Conservation (phyloP, 2,888 invertebrate species). For the Diaphora mendica region DNA sequence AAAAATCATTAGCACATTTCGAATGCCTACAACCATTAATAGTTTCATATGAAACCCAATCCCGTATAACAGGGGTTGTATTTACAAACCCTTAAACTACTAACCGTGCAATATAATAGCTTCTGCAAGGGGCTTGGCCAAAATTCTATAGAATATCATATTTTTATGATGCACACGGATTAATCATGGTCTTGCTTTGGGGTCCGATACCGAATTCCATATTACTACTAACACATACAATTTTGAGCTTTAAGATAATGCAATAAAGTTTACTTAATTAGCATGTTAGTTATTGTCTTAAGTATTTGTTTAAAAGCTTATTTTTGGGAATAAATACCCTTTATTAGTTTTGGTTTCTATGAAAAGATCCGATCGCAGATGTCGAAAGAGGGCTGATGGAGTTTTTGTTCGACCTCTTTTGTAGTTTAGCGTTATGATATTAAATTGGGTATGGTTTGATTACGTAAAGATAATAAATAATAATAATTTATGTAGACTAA, state of each 20-base stretch:
- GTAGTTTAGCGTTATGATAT: slow-evolving; percentile 33
- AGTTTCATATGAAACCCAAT: slow-evolving; percentile 24
- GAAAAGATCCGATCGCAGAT: slow-evolving; percentile 47
- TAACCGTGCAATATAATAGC: slow-evolving; percentile 31
- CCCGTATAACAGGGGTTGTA: slow-evolving; percentile 26
- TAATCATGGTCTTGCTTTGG: slow-evolving; percentile 41
- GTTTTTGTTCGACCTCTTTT: slow-evolving; percentile 32
- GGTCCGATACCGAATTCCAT: slow-evolving; percentile 31
- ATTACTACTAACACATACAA: neutral
- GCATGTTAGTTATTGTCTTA: slow-evolving; percentile 17
- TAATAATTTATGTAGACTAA: neutral
- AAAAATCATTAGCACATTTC: neutral
- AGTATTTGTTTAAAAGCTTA: slow-evolving; percentile 49
- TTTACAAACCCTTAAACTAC: slow-evolving; percentile 41
- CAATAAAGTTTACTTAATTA: neutral
- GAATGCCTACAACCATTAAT: slow-evolving; percentile 12
- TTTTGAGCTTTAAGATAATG: slow-evolving; percentile 6
- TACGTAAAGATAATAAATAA: neutral
- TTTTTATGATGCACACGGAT: slow-evolving; percentile 51
- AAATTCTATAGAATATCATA: slow-evolving; percentile 53
- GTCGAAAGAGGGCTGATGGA: slow-evolving; percentile 25
- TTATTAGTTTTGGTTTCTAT: slow-evolving; percentile 51
- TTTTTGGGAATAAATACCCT: slow-evolving; percentile 47
- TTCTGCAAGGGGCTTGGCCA: slow-evolving; percentile 29
- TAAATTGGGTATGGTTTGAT: slow-evolving; percentile 14